Base-by-base conservation (phyloP, 1,140 invertebrate species). In the Brachionus manjavacas region DNA sequence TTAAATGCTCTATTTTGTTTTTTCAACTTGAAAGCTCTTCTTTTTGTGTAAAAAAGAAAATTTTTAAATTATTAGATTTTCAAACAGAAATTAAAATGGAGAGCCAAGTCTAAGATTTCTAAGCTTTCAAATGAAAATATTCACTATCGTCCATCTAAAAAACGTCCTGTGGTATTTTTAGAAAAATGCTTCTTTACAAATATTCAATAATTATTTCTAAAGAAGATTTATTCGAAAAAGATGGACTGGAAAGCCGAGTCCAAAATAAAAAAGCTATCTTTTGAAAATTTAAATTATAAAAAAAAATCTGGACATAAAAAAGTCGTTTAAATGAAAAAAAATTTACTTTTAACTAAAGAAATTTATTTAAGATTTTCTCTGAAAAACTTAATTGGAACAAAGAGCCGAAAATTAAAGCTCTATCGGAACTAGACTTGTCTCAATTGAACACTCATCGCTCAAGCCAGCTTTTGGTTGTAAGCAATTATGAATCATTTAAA, bases 371-470 rank as follows among this genome's bases (percentile, higher is more conserved):
- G 78, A 28, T 80, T 31, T 80, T 80, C 12, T 60, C 49, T 39
- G 78, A 80, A 64, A 80, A 80, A 80, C 23, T 80, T 2, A 80
- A 80, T 12, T 80, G 78, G 79, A 81, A 81, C 23, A 43, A 41
- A 60, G 79, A 81, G 12, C 20, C 79, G 23, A 81, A 81, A 46
- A 41, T 81, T 43, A 60, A 60, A 35, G 52, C 49, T 25, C 39
- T 81, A 14, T 81, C 79, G 12, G 79, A 81, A 64, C 49, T 60
- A 28, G 79, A 81, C 31, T 14, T 81, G 20, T 81, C 79, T 64
- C 49, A 60, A 1, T 64, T 81, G 20, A 81, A 81, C 20, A 72
- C 68, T 72, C 68, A 72, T 20, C 68, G 68, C 16, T 72, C 68
- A 16, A 72, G 68, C 43, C 68, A 72, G 23, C 6, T 72, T n/a